phyloP scores from a whole-genome alignment of 2,888 invertebrate genomes.

The Thera britannica region DNA sequence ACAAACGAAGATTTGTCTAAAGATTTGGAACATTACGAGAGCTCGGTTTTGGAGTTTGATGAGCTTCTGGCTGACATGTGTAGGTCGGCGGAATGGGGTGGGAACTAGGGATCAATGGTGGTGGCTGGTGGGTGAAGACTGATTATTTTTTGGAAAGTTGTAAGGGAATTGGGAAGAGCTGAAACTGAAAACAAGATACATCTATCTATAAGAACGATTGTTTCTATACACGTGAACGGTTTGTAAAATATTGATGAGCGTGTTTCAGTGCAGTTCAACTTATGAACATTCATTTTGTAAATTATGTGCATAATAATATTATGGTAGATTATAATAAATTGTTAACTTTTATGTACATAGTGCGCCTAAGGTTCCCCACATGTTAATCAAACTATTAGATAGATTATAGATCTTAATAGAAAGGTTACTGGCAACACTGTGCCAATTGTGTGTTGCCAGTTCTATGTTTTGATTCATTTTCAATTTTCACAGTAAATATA shows the following conservation, averaged over 20 bases:
- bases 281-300: not conserved
- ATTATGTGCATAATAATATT: not conserved
- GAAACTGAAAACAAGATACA: not conserved
- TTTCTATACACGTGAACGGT: not conserved
- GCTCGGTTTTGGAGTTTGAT: slow-evolving; percentile 90
- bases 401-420: not conserved
- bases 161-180: not conserved
- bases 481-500: not conserved
- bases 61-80: slow-evolving; percentile 89
- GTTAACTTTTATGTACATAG: not conserved
- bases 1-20: slow-evolving; percentile 86
- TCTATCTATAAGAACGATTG: slow-evolving; percentile 5
- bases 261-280: not conserved
- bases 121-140: slow-evolving; percentile 31
- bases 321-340: not conserved
- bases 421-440: not conserved
- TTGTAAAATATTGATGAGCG: not conserved
- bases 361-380: not conserved
- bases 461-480: not conserved
- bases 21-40: slow-evolving; percentile 90
- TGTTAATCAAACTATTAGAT: not conserved
- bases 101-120: slow-evolving; percentile 58
- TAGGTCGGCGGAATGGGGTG: slow-evolving; percentile 86
- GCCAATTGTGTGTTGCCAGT: no score
- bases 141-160: slow-evolving; percentile 18